These are phyloP conservation scores for Stomatorhinus ivindoensis DNA, from an alignment of 2,113 vertebrate species.

Conservation along the genomic window DNA sequence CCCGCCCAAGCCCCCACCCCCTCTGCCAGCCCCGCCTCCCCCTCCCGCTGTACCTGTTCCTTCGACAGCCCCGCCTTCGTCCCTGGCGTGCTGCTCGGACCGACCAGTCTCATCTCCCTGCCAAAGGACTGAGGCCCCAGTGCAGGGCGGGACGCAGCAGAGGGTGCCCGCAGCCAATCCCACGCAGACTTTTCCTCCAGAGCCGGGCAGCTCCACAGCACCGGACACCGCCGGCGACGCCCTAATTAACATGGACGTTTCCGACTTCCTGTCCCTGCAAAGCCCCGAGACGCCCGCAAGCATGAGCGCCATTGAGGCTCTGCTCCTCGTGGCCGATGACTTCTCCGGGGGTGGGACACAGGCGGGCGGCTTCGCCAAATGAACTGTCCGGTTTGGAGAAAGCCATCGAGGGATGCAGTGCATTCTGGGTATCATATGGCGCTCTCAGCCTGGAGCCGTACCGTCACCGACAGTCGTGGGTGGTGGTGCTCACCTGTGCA, in stretches of 20 bases:
- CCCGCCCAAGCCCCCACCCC: slow-evolving; percentile 31
- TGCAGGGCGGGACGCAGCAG: slow-evolving; percentile 35
- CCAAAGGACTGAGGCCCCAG: slow-evolving; percentile 39
- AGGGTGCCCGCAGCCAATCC: slow-evolving; percentile 15
- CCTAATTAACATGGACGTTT: slow-evolving; percentile 82
- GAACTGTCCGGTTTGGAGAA: slow-evolving; percentile 29
- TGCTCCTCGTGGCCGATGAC: slow-evolving; percentile 80
- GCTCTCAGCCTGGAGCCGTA: slow-evolving; percentile 4
- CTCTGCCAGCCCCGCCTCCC: slow-evolving; percentile 33
- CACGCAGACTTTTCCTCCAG: slow-evolving; percentile 41
- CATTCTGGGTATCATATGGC: slow-evolving; percentile 39
- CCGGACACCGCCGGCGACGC: slow-evolving; percentile 60
- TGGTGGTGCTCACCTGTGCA: not conserved
- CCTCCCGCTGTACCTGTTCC: slow-evolving; percentile 34
- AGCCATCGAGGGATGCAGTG: slow-evolving; percentile 33
- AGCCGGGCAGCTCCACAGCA: slow-evolving; percentile 31
- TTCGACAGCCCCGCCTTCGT: slow-evolving; percentile 55
- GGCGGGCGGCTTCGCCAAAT: slow-evolving; percentile 58
- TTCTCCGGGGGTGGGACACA: slow-evolving; percentile 59
- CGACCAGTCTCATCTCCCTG: not conserved
- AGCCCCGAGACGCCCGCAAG: slow-evolving; percentile 70
- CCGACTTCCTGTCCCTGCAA: slow-evolving; percentile 83
- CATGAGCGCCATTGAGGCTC: slow-evolving; percentile 71
- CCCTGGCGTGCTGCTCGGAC: slow-evolving; percentile 31
- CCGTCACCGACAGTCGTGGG: slow-evolving; percentile 16